A percentile compares a stretch with the other conserved stretches of the same genome.
These are phyloP conservation scores for Corythornis vintsioides DNA, from an alignment of 2,113 vertebrate genomes.

Conservation along the genomic window DNA sequence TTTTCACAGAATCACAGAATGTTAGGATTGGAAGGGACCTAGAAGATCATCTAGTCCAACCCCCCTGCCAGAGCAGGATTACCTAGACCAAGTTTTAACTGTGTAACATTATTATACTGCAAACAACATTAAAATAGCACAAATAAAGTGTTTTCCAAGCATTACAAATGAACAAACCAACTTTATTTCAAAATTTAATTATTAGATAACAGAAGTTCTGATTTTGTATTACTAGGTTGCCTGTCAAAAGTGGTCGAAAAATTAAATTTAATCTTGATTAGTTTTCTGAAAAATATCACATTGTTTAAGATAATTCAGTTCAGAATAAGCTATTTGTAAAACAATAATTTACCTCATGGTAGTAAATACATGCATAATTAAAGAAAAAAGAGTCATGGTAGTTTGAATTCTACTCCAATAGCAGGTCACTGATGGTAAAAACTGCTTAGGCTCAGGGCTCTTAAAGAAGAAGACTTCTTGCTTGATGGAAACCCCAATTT, in stretches of 20 bases:
- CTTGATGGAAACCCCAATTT: background rate
- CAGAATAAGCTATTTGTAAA: background rate
- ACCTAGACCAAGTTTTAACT: background rate
- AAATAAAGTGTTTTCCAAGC: background rate
- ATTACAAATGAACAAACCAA: background rate
- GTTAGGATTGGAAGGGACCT: no score
- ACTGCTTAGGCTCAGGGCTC: background rate
- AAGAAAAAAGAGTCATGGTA: background rate
- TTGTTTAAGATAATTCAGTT: background rate
- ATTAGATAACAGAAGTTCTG: background rate
- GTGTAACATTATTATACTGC: background rate
- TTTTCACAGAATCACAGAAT: no score
- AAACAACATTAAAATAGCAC: background rate
- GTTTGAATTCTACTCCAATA: background rate
- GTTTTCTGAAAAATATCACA: background rate
- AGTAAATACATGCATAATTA: background rate
- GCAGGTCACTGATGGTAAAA: background rate
- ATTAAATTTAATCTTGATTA: background rate
- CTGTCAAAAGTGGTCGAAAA: background rate
- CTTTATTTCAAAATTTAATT: background rate
- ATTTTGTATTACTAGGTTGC: background rate
- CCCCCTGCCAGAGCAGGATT: no score
- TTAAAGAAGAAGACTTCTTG: background rate
- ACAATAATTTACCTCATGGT: background rate
- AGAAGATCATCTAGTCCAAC: no score